Conservation (phyloP, 2,797 vertebrate species). For the Phrynocephalus guinanensis region DNA sequence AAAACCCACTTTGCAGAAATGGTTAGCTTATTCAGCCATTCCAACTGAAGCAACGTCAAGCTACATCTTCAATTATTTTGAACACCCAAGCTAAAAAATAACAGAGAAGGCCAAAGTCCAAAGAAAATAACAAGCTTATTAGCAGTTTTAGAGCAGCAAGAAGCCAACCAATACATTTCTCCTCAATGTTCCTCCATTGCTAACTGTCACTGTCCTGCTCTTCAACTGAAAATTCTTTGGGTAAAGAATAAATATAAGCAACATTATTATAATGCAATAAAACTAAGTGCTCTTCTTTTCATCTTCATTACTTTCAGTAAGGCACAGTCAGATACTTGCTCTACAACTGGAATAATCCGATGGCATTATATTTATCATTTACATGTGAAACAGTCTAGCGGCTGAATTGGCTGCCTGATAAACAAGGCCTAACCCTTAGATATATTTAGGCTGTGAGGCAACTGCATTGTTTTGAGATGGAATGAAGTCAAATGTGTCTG, state of each 20-base stretch:
- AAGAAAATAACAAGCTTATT: conserved; percentile 8
- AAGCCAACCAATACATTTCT: neutral
- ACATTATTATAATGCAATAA: neutral
- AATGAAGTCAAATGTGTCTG: neutral
- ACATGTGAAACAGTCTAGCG: neutral
- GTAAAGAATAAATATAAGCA: neutral
- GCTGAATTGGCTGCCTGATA: neutral
- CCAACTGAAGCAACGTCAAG: neutral
- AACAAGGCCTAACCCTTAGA: neutral
- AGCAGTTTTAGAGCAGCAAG: neutral
- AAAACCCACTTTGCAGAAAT: neutral
- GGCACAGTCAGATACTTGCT: conserved; percentile 4
- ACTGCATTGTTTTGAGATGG: neutral
- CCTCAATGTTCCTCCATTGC: neutral
- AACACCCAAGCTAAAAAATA: conserved; percentile 12
- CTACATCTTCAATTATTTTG: neutral
- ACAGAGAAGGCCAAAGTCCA: neutral
- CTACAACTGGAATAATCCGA: neutral
- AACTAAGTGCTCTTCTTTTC: neutral
- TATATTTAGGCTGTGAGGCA: conserved; percentile 13
- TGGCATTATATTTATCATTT: neutral
- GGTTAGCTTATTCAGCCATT: neutral
- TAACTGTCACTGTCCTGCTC: neutral
- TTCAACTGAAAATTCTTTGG: neutral
- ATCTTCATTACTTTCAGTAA: neutral